phyloP scores from a whole-genome alignment of 23 tunicate species.

The Corella eumyota region DNA sequence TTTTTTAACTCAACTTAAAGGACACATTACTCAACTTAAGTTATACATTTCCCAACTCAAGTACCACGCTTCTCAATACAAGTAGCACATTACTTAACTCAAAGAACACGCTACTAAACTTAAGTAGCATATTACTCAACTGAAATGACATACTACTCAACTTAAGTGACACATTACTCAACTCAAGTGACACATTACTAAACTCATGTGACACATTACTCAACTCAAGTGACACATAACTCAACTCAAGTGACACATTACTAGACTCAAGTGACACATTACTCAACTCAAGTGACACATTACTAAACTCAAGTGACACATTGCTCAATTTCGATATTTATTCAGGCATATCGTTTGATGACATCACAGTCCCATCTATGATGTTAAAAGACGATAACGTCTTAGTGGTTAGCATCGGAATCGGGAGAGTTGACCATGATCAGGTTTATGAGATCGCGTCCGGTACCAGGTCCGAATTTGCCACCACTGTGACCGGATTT shows the following conservation, averaged over 20 bases:
- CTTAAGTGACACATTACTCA: too few relatives aligned
- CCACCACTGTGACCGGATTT: slow-evolving; percentile 28
- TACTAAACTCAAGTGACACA: background rate
- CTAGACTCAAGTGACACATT: too few relatives aligned
- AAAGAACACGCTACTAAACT: background rate
- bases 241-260: too few relatives aligned
- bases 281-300: background rate
- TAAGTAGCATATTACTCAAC: too few relatives aligned
- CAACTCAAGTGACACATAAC: too few relatives aligned
- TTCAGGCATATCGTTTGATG: slow-evolving; percentile 47
- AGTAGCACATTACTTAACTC: too few relatives aligned
- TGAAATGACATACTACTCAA: too few relatives aligned
- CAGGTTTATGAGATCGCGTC: slow-evolving; percentile 36
- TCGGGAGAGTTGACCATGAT: slow-evolving; percentile 19
- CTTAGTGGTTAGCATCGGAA: slow-evolving; percentile 37
- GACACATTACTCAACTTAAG: background rate
- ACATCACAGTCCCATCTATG: slow-evolving; percentile 27
- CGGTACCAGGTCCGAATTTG: slow-evolving; percentile 34
- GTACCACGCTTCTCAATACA: too few relatives aligned
- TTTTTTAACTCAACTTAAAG: background rate
- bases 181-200: too few relatives aligned
- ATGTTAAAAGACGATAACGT: slow-evolving; percentile 49
- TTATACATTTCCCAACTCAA: too few relatives aligned
- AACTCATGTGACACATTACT: too few relatives aligned
- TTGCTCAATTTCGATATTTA: too few relatives aligned